Percentiles rank a stretch among this genome's conserved stretches.
These are phyloP conservation scores for Cephus runcator DNA, from an alignment of 2,888 invertebrate genomes.

Conservation along the genomic window DNA sequence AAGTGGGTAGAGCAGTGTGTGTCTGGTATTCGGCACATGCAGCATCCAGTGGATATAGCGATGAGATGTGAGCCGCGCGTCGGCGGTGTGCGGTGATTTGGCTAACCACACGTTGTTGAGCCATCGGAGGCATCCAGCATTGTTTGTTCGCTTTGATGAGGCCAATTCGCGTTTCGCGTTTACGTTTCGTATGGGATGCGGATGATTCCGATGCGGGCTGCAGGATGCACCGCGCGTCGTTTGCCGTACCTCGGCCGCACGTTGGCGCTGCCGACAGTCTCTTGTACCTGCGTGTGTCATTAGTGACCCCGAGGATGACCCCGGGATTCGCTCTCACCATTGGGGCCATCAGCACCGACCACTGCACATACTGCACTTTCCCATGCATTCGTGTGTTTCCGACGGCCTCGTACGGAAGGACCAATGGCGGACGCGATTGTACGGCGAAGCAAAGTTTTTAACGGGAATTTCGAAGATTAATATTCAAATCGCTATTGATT, in stretches of 20 bases:
- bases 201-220: constrained; percentile 20
- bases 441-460: not conserved
- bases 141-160: constrained; percentile 66
- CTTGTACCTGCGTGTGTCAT: constrained; percentile 57
- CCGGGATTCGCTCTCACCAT: constrained; percentile 55
- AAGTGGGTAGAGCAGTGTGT: not conserved
- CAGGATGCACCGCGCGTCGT: constrained; percentile 8
- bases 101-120: constrained; percentile 65
- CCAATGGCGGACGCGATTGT: not conserved
- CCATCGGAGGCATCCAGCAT: constrained; percentile 60
- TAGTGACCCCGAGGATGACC: constrained; percentile 59
- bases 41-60: constrained; percentile 9
- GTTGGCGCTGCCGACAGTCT: constrained; percentile 16
- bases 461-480: not conserved
- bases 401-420: not conserved
- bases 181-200: constrained; percentile 35
- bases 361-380: constrained; percentile 40
- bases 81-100: constrained; percentile 57
- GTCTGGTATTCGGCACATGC: constrained; percentile 15
- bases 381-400: not conserved
- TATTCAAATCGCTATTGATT: not conserved
- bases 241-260: constrained; percentile 24
- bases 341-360: constrained; percentile 55
- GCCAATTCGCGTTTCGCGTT: constrained; percentile 61
- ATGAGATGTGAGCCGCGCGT: constrained; percentile 10